Base-by-base conservation (phyloP, 2,797 vertebrate species). In the Gymnothorax reevesii region DNA sequence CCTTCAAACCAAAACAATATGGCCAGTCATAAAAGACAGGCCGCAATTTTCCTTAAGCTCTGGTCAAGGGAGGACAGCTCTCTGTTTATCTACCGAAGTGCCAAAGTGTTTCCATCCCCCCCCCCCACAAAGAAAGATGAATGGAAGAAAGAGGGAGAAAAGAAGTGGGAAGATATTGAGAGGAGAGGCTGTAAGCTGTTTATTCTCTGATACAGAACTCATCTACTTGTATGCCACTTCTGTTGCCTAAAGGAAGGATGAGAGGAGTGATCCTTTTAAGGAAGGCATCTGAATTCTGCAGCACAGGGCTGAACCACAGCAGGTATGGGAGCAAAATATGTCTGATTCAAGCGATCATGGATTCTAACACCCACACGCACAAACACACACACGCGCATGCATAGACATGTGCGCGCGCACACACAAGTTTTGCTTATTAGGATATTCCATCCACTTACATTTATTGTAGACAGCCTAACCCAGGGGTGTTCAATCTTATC, bases 1-100 rank as follows among this genome's bases (percentile, higher is more conserved):
- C 93, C 92, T 94, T 94, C 93, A 95, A 94, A 93, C 93, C 87
- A 84, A 88, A 88, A 91, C 93, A 92, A 88, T 91, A 92, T 92
- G 92, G 92, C 89, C 22, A 73, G 85, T 89, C 91, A 93, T 93
- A 90, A 93, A 91, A 94, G 93, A 85, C 82, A 87, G 88, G 88
- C 89, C 89, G 88, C 88, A 87, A 91, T 91, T 91, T 91, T 87
- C 89, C 87, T 91, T 90, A 91, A 92, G 91, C 89, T 85, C 57
- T 77, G 87, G 92, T 92, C 91, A 92, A 92, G 88, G 91, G 92
- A 92, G 91, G 89, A 91, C 89, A 87, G 69, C 82, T 91, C 90
- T 86, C 91, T 93, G 92, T 93, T 92, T 89, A 88, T 85, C 88
- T 89, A 92, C 92, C 93, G 93, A 91, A 89, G 87, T 84, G 85